Percentiles rank a stretch among this genome's conserved stretches.
Evolutionary conservation across 2,888 invertebrate species (phyloP).

Genomic region (Craniophora ligustri): DNA sequence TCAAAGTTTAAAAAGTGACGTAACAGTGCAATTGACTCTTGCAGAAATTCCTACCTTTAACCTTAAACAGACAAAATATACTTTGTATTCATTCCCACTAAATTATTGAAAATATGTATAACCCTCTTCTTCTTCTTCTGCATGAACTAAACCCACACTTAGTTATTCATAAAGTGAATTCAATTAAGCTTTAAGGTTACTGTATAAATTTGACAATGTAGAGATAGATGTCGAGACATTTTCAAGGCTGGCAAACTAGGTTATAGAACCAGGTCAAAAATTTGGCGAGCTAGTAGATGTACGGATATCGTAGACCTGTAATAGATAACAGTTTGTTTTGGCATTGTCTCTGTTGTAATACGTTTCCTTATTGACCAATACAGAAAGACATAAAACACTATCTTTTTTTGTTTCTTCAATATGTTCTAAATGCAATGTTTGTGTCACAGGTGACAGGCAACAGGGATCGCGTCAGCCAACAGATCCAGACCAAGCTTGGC

Average conservation of each 20-base stretch:
- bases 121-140: too few species aligned
- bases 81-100: too few species aligned
- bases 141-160: too few species aligned
- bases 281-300: constrained; percentile 35
- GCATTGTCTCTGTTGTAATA: constrained; percentile 19
- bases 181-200: constrained; percentile 37
- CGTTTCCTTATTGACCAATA: constrained; percentile 5
- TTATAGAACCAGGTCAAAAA: constrained; percentile 49
- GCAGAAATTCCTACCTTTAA: too few species aligned
- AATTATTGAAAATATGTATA: too few species aligned
- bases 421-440: constrained; percentile 6
- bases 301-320: constrained; percentile 22
- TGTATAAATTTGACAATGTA: constrained; percentile 30
- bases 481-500: constrained; percentile 92
- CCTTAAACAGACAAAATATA: too few species aligned
- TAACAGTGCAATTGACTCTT: too few species aligned
- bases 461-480: constrained; percentile 90
- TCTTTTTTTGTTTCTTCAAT: too few species aligned
- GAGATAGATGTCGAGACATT: constrained; percentile 33
- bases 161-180: constrained; percentile 22
- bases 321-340: constrained; percentile 25
- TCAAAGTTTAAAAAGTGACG: too few species aligned
- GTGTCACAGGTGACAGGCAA: constrained; percentile 90
- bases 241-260: constrained; percentile 52
- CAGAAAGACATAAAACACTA: background rate